Conservation (phyloP, 2,888 invertebrate species). For the Unio pictorum region DNA sequence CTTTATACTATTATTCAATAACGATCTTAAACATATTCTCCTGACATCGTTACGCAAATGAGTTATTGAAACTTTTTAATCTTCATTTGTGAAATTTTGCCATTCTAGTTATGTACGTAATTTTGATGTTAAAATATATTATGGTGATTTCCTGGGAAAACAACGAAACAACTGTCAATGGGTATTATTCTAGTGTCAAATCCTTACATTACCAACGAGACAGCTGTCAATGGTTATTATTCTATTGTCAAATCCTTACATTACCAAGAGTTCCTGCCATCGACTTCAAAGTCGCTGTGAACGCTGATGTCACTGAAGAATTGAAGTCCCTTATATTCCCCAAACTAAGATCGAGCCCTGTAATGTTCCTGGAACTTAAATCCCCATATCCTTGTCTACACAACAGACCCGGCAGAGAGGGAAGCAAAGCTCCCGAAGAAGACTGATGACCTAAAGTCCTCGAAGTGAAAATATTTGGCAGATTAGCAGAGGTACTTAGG, state of each 20-base stretch:
- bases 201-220: slow-evolving; percentile 14
- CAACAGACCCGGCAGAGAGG: slow-evolving; percentile 21
- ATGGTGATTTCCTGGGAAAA: too few relatives aligned
- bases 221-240: too few relatives aligned
- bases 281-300: slow-evolving; percentile 35
- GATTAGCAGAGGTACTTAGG: slow-evolving; percentile 25
- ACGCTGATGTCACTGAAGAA: slow-evolving; percentile 34
- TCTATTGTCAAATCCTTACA: slow-evolving; percentile 15
- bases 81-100: too few relatives aligned
- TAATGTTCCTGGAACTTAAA: slow-evolving; percentile 18
- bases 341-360: slow-evolving; percentile 32
- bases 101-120: too few relatives aligned
- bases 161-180: too few relatives aligned
- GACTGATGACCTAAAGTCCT: slow-evolving; percentile 12
- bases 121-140: too few relatives aligned
- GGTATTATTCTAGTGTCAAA: slow-evolving; percentile 5
- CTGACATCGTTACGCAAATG: too few relatives aligned
- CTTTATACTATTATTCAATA: too few relatives aligned
- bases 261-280: slow-evolving; percentile 30
- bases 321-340: slow-evolving; percentile 29
- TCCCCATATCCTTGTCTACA: slow-evolving; percentile 16
- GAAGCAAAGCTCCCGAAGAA: slow-evolving; percentile 10
- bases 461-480: slow-evolving; percentile 6
- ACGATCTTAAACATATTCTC: too few relatives aligned
- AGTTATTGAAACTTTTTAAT: too few relatives aligned